A percentile compares a stretch with the other conserved stretches of the same genome.
Evolutionary conservation across 1,140 invertebrate species (phyloP).

Genomic region (Scaptomyza hsui): DNA sequence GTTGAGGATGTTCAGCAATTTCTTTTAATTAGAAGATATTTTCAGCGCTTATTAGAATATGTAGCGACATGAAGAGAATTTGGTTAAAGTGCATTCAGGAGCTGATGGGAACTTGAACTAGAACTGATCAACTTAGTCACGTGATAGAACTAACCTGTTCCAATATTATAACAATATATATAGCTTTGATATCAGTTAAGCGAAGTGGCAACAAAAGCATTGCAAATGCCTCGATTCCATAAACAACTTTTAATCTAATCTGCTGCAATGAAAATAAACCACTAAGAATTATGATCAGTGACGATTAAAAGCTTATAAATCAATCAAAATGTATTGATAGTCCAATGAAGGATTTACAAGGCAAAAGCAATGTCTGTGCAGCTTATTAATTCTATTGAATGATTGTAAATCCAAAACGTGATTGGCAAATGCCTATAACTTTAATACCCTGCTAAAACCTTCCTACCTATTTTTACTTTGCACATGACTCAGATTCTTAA

Average conservation of each 20-base stretch:
- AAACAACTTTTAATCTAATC: conserved; percentile 72
- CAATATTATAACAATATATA: conserved; percentile 25
- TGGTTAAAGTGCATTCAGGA: conserved; percentile 17
- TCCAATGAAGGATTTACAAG: conserved; percentile 66
- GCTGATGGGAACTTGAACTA: neutral
- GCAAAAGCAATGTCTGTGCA: conserved; percentile 20
- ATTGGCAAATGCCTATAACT: conserved; percentile 4
- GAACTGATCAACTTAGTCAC: neutral
- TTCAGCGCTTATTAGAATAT: conserved; percentile 60
- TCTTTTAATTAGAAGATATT: conserved; percentile 58
- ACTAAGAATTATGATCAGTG: conserved; percentile 55
- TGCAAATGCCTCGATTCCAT: conserved; percentile 28
- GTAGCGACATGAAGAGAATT: conserved; percentile 30
- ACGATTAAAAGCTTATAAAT: conserved; percentile 66
- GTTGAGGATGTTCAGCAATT: conserved; percentile 43
- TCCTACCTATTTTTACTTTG: neutral
- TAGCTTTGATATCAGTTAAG: neutral
- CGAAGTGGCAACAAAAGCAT: conserved; percentile 5
- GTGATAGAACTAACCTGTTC: conserved; percentile 52
- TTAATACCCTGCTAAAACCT: too few species aligned
- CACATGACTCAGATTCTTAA: conserved; percentile 38
- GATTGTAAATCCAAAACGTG: conserved; percentile 24
- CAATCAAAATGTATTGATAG: conserved; percentile 69
- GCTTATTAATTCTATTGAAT: conserved; percentile 28
- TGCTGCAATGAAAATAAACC: conserved; percentile 19